Evolutionary conservation across 2,113 vertebrate genomes (phyloP).

Genomic region (Platichthys flesus): DNA sequence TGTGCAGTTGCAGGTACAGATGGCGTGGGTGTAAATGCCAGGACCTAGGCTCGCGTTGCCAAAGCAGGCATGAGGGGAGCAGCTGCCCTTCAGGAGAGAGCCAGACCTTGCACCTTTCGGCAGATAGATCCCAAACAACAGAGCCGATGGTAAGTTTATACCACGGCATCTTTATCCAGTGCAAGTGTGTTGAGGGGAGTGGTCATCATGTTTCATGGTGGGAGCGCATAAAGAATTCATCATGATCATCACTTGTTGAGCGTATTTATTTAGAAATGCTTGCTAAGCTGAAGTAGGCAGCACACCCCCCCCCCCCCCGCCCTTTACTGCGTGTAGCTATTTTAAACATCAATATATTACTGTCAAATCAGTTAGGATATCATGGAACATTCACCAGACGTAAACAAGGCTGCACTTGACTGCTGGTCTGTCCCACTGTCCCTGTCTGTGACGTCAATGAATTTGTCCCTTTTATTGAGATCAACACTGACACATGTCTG

Average conservation of each 20-base stretch:
- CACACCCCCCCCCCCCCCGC: no score
- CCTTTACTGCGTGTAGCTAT: neutral
- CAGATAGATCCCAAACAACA: conserved; percentile 50
- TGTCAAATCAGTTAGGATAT: conserved; percentile 43
- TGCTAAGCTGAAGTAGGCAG: no score
- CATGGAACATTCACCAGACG: conserved; percentile 33
- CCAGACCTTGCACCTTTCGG: conserved; percentile 57
- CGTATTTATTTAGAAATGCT: conserved; percentile 44
- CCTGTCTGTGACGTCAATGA: neutral
- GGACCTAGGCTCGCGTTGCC: conserved; percentile 53
- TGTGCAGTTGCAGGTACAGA: conserved; percentile 66
- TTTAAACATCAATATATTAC: conserved; percentile 41
- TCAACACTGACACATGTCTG: no score
- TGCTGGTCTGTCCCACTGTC: neutral
- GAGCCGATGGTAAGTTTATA: conserved; percentile 66
- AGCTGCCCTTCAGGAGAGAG: conserved; percentile 66
- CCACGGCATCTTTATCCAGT: conserved; percentile 30
- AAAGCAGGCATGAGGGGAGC: conserved; percentile 65
- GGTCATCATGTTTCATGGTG: conserved; percentile 43
- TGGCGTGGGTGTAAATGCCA: conserved; percentile 56
- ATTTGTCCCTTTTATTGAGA: neutral
- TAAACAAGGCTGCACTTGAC: neutral
- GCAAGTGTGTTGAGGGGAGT: neutral
- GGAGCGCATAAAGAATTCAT: neutral
- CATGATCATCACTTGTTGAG: conserved; percentile 26